Evolutionary conservation across 2,113 vertebrate species (phyloP), one percentile per base, ranked within the genome.

Genomic region (Plestiodon gilberti): DNA sequence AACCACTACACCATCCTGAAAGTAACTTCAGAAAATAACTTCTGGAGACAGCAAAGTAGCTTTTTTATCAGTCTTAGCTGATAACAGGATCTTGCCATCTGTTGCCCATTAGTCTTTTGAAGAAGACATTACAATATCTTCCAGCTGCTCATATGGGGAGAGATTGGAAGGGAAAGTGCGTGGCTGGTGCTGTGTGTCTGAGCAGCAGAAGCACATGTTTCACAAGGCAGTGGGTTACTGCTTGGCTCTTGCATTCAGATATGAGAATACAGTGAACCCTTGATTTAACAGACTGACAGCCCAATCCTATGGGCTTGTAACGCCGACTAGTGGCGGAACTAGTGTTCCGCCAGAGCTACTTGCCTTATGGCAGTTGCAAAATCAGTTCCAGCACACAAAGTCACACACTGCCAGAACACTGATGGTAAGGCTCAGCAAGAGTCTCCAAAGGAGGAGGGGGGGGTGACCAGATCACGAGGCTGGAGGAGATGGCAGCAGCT

Each of bases 41-140:
- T 78, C 70, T 86, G 89, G 43, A 89, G 92, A 48, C 14, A 8
- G 79, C 86, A 52, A 73, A 79, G 62, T 61, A 59, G 20, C 62
- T 52, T 22, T 52, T 75, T 84, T 76, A 62, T 86, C 86, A 81
- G 86, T 81, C 71, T 43, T 30, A 76, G 4, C 67, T 62, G 93
- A 75, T 90, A 88, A 89, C 52, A 13, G 33, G 38, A 62, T 76
- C 85, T 86, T 30, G 0, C 90, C 90, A 89, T 92, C 92, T 90
- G 92, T 89, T 86, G 8, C 83, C 84, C 28, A 0, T 25, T 52
- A 7, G 70, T 69, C 69, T 90, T 40, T 78, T 38, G 59, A 70
- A 71, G 78, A 38, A 11, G 20, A 0, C 11, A 55, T 62, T 0
- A 28, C 0, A 61, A 43, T 43, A 23, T 65, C 52, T 93, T 59